phyloP scores from a whole-genome alignment of 1,140 invertebrate genomes.

The Aricia agestis region DNA sequence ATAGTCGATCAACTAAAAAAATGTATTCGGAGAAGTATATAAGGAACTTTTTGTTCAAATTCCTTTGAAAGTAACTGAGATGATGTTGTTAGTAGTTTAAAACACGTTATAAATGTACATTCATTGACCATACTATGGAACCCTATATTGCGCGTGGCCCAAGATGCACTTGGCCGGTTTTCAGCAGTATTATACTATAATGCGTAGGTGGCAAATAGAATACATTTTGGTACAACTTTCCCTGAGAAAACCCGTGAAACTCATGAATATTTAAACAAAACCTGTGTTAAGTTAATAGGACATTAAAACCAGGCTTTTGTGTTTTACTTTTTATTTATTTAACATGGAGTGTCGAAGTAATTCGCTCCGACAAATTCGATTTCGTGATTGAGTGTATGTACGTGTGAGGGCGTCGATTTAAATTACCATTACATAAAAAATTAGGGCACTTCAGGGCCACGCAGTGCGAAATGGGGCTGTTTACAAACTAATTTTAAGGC shows the following conservation, averaged over 20 bases:
- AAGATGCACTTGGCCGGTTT: too few relatives aligned
- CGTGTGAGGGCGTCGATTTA: neutral
- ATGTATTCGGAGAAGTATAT: too few relatives aligned
- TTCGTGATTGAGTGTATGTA: neutral
- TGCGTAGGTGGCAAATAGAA: too few relatives aligned
- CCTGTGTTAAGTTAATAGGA: neutral
- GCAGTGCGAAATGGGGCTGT: neutral
- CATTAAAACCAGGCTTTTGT: neutral
- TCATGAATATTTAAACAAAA: neutral
- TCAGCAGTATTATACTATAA: too few relatives aligned
- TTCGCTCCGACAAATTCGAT: neutral
- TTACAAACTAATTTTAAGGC: neutral
- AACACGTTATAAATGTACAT: too few relatives aligned
- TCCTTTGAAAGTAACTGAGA: too few relatives aligned
- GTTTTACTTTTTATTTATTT: neutral
- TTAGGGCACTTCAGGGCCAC: neutral
- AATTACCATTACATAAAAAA: conserved; percentile 1
- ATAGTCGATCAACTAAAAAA: too few relatives aligned
- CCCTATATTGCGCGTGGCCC: too few relatives aligned
- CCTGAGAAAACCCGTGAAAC: neutral
- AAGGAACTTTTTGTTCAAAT: too few relatives aligned
- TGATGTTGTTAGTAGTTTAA: too few relatives aligned
- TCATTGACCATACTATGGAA: too few relatives aligned
- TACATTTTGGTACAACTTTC: too few relatives aligned
- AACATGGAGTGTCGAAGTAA: neutral